Conservation (phyloP, 92 coral and sea anemone genomes). For the Porites rus region DNA sequence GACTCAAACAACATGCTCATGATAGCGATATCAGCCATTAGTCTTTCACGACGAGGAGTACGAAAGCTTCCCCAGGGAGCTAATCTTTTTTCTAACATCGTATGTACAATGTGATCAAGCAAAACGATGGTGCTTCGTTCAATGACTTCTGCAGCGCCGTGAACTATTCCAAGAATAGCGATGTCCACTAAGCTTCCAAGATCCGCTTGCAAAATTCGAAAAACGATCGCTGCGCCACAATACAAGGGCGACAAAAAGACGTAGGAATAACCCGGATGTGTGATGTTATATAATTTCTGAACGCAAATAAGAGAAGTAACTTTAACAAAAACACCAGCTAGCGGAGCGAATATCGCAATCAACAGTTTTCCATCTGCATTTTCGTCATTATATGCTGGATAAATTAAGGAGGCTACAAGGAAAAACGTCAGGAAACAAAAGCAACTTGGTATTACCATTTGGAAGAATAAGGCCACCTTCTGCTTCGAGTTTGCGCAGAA, state of each 20-base stretch:
- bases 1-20: slow-evolving; percentile 48
- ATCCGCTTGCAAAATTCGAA: slow-evolving; percentile 34
- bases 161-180: slow-evolving; percentile 33
- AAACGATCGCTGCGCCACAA: slow-evolving; percentile 3
- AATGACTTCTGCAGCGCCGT: slow-evolving; percentile 13
- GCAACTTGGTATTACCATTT: too few species aligned
- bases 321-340: background rate
- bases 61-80: slow-evolving; percentile 58
- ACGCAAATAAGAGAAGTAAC: background rate
- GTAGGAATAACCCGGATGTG: background rate
- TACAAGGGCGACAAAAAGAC: slow-evolving; percentile 3
- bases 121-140: too few species aligned
- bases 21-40: slow-evolving; percentile 48
- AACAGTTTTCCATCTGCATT: background rate
- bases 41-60: slow-evolving; percentile 50
- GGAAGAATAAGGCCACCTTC: too few species aligned
- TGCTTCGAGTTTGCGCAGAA: too few species aligned
- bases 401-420: background rate
- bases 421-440: too few species aligned
- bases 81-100: slow-evolving; percentile 12
- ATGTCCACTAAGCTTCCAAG: slow-evolving; percentile 14
- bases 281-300: slow-evolving; percentile 11
- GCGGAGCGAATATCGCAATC: slow-evolving; percentile 12
- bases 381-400: background rate
- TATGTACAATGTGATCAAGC: too few species aligned